Conservation (phyloP, 1,140 invertebrate genomes). For the Theocolax elegans region DNA sequence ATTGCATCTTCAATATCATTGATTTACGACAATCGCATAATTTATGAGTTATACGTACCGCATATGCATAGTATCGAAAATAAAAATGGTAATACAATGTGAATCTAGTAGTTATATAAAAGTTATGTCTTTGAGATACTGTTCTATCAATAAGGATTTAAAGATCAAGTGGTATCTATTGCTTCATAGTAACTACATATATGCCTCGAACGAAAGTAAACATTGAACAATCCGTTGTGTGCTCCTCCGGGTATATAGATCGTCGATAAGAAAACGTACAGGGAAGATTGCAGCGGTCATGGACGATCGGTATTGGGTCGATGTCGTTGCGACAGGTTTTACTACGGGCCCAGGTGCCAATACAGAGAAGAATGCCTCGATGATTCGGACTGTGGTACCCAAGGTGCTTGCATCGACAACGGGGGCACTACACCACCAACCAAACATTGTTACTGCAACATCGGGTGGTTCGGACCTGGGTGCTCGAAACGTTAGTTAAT, state of each 20-base stretch:
- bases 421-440: constrained; percentile 82
- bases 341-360: constrained; percentile 84
- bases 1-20: no score
- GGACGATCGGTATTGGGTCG: constrained; percentile 80
- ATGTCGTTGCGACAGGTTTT: constrained; percentile 85
- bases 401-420: constrained; percentile 85
- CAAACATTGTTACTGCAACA: constrained; percentile 89
- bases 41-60: no score
- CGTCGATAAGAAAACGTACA: constrained; percentile 74
- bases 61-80: no score
- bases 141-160: no score
- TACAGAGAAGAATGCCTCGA: constrained; percentile 85
- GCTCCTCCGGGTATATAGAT: constrained; percentile 48
- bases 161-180: no score
- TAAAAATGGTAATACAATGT: no score
- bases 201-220: no score
- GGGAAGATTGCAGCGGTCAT: constrained; percentile 84
- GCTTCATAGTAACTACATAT: no score
- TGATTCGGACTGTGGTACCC: constrained; percentile 84
- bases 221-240: no score
- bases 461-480: constrained; percentile 84
- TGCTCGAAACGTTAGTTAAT: constrained; percentile 77
- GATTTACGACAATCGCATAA: no score
- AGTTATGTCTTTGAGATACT: no score
- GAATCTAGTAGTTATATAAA: no score